Base-by-base conservation (phyloP, 2,888 invertebrate species). In the Dendrolimus pini region DNA sequence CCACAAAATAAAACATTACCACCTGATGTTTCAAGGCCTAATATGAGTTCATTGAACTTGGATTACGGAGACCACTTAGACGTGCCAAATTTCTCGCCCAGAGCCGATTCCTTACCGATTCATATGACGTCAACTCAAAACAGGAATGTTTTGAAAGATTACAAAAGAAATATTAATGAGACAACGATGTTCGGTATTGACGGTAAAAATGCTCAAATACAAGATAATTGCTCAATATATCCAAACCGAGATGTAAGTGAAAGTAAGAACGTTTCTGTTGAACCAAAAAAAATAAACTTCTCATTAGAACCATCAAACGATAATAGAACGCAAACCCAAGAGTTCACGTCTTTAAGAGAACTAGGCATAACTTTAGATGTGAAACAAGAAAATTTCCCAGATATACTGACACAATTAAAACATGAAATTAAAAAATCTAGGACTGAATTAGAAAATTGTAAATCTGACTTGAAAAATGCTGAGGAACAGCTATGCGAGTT, bases 371-470 rank as follows among this genome's bases (percentile, higher is more conserved):
- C 79, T 1, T 69, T 94, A 56, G 85, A 90, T 55, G 67, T 89
- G 1, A 84, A 75, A 63, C 86, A 88, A 65, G 83, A 87, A 63
- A 85, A 86, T 62, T 88, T 85, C 65, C 86, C 89, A 0, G 89
- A 90, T 58, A 84, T 91, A 63, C 64, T 91, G 53, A 78, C 84
- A 1, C 89, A 89, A 58, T 63, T 91, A 13, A 91, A 91, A 70
- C 75, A 85, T 59, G 93, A 93, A 69, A 88, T 94, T 3, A 91
- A 92, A 55, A 91, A 91, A 64, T 82, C 94, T 41, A 91, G 92
- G 65, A 68, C 75, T 0, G 91, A 92, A 67, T 70, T 94, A 1
- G 92, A 92, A 52, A 87, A 82, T 55, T 92, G 92, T 10, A 92
- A 92, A 67, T 83, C 88, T 13, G 88, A 91, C 58, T 74, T 93